Evolutionary conservation across 2,888 invertebrate genomes (phyloP).

Genomic region (Mamestra brassicae): DNA sequence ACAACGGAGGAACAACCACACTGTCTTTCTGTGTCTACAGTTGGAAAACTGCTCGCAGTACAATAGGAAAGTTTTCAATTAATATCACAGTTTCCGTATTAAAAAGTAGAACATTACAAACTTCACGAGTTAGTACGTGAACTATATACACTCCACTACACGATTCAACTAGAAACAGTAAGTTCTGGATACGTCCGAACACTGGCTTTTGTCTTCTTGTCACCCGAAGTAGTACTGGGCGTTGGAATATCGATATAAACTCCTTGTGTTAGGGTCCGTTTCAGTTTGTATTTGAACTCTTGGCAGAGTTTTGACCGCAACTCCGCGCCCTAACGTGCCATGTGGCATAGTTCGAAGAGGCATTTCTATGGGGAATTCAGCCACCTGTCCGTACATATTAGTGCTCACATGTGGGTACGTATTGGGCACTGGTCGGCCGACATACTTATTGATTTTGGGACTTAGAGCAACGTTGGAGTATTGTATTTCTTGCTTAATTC

Average conservation of each 20-base stretch:
- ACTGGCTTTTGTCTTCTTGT: slow-evolving; percentile 91
- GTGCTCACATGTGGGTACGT: slow-evolving; percentile 89
- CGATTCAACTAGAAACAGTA: slow-evolving; percentile 90
- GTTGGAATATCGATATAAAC: slow-evolving; percentile 92
- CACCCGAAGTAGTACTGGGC: slow-evolving; percentile 95
- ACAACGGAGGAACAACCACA: slow-evolving; percentile 64
- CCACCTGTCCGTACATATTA: slow-evolving; percentile 90
- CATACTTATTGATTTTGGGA: slow-evolving; percentile 88
- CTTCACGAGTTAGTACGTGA: slow-evolving; percentile 74
- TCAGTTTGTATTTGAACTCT: slow-evolving; percentile 88
- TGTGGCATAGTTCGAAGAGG: slow-evolving; percentile 88
- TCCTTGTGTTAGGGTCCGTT: slow-evolving; percentile 91
- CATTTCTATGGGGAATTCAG: slow-evolving; percentile 90
- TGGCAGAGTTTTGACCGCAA: slow-evolving; percentile 87
- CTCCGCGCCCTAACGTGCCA: slow-evolving; percentile 86
- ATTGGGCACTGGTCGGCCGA: slow-evolving; percentile 87
- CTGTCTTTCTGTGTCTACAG: slow-evolving; percentile 77
- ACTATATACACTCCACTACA: slow-evolving; percentile 85
- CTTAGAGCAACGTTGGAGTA: slow-evolving; percentile 86
- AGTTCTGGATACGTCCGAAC: slow-evolving; percentile 90
- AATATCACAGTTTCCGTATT: slow-evolving; percentile 91
- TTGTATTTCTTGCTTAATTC: slow-evolving; percentile 86
- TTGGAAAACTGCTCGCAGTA: slow-evolving; percentile 79
- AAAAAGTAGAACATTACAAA: slow-evolving; percentile 88
- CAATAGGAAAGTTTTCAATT: slow-evolving; percentile 88